Evolutionary conservation across 2,888 invertebrate species (phyloP).

Genomic region (Epistrophe eligans): DNA sequence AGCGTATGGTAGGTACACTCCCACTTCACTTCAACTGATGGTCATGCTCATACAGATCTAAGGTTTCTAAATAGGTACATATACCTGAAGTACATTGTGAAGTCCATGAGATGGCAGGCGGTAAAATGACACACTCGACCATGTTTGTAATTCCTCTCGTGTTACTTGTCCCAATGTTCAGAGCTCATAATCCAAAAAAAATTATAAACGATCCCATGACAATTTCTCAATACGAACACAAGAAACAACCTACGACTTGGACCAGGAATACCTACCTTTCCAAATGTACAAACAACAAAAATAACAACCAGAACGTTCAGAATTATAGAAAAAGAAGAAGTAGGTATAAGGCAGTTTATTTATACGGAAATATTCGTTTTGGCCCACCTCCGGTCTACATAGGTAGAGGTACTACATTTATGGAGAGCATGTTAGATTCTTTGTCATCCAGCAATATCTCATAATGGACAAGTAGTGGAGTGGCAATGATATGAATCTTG

Average conservation of each 20-base stretch:
- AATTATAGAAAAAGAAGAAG: background rate
- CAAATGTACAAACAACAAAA: background rate
- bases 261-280: background rate
- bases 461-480: slow-evolving; percentile 65
- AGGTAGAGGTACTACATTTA: background rate
- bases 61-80: background rate
- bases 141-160: slow-evolving; percentile 59
- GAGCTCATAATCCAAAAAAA: slow-evolving; percentile 62
- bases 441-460: slow-evolving; percentile 59
- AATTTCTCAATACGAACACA: slow-evolving; percentile 57
- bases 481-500: slow-evolving; percentile 71
- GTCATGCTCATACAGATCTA: slow-evolving; percentile 30
- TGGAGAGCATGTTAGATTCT: slow-evolving; percentile 63
- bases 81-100: background rate
- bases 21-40: slow-evolving; percentile 34
- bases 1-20: slow-evolving; percentile 10
- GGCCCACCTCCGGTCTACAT: slow-evolving; percentile 50
- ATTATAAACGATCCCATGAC: slow-evolving; percentile 45
- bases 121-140: slow-evolving; percentile 50
- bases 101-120: slow-evolving; percentile 7
- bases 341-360: slow-evolving; percentile 3
- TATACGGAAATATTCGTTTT: slow-evolving; percentile 30
- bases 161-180: slow-evolving; percentile 38
- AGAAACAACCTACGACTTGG: slow-evolving; percentile 27
- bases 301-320: background rate